phyloP scores from a whole-genome alignment of 2,797 vertebrate genomes.

The Denticeps clupeoides region DNA sequence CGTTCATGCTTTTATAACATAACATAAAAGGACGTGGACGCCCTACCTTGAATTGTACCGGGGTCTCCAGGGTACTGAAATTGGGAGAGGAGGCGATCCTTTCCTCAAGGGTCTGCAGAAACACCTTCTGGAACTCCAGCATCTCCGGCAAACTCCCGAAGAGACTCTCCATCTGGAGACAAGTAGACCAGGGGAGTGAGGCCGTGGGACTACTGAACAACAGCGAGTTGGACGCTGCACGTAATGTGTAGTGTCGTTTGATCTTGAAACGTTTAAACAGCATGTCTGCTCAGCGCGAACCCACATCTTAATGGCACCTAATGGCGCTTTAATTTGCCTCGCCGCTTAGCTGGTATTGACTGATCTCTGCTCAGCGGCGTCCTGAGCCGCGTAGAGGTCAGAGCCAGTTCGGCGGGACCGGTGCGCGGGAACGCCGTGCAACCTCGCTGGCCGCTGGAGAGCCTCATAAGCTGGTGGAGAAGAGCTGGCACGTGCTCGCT shows the following conservation, averaged over 20 bases:
- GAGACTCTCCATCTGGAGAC: conserved; percentile 83
- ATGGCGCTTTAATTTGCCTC: conserved; percentile 50
- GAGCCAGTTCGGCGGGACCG: conserved; percentile 5
- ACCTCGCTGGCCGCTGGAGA: conserved; percentile 11
- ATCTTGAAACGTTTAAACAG: neutral
- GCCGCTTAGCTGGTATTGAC: conserved; percentile 37
- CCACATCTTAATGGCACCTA: conserved; percentile 37
- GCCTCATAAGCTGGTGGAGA: conserved; percentile 1
- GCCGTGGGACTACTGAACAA: too few species aligned
- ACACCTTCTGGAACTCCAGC: conserved; percentile 93
- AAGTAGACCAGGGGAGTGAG: too few species aligned
- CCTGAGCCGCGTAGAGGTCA: conserved; percentile 34
- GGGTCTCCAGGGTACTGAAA: conserved; percentile 79
- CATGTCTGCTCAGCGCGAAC: conserved; percentile 34
- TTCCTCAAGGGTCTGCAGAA: conserved; percentile 91
- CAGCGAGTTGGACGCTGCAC: too few species aligned
- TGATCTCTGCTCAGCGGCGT: conserved; percentile 28
- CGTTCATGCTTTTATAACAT: too few species aligned
- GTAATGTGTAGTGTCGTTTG: neutral
- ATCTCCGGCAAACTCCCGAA: conserved; percentile 95
- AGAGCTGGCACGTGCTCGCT: neutral
- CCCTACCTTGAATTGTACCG: conserved; percentile 82
- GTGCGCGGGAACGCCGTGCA: conserved; percentile 11
- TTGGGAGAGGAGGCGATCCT: conserved; percentile 81
- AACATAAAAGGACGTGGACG: too few species aligned